Evolutionary conservation across 92 coral and sea anemone genomes (phyloP).

Genomic region (Siderastrea radians): DNA sequence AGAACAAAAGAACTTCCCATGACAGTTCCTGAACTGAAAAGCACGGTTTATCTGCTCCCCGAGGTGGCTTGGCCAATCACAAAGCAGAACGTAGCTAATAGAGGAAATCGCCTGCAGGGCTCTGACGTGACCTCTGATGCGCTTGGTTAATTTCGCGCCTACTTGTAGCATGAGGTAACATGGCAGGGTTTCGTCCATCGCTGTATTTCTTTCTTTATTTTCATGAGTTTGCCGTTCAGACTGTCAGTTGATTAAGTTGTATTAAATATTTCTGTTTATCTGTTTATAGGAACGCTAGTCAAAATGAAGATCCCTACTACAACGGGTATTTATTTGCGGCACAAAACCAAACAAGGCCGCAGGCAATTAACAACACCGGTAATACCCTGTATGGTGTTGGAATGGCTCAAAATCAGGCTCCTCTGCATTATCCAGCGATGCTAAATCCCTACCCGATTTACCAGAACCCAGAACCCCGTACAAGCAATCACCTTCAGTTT

Average conservation of each 20-base stretch:
- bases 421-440: slow-evolving; percentile 36
- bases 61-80: slow-evolving; percentile 60
- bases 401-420: slow-evolving; percentile 32
- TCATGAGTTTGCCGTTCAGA: slow-evolving; percentile 33
- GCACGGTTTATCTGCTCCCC: slow-evolving; percentile 50
- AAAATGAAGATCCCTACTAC: slow-evolving; percentile 42
- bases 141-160: slow-evolving; percentile 41
- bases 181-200: slow-evolving; percentile 49
- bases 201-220: no score
- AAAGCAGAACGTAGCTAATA: slow-evolving; percentile 47
- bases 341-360: slow-evolving; percentile 54
- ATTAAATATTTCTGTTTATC: slow-evolving; percentile 26
- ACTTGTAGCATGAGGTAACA: slow-evolving; percentile 39
- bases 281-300: slow-evolving; percentile 42
- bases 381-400: slow-evolving; percentile 45
- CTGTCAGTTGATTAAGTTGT: slow-evolving; percentile 26
- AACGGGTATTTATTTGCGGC: slow-evolving; percentile 48
- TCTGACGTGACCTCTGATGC: slow-evolving; percentile 40
- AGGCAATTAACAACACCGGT: slow-evolving; percentile 36
- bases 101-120: slow-evolving; percentile 50
- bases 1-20: slow-evolving; percentile 73
- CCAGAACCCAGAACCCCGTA: slow-evolving; percentile 30
- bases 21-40: slow-evolving; percentile 64
- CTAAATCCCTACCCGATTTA: slow-evolving; percentile 35
- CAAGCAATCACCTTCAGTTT: slow-evolving; percentile 37